phyloP scores from a whole-genome alignment of 2,113 vertebrate species.

The Corythoichthys haematopterus region DNA sequence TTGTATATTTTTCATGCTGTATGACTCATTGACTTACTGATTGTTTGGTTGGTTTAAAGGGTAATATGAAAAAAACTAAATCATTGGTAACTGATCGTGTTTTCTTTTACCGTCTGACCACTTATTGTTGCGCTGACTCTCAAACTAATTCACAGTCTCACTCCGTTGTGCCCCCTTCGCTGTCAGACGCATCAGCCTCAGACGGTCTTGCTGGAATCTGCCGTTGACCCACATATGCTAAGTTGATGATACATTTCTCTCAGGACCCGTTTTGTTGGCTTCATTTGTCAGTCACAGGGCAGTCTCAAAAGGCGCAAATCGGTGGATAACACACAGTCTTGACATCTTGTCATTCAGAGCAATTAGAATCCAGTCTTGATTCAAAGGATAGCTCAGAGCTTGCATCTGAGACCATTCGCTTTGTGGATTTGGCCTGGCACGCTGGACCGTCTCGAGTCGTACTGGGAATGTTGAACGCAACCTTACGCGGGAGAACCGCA shows the following conservation, averaged over 20 bases:
- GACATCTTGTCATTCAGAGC: not conserved
- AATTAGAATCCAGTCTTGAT: not conserved
- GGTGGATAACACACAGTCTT: not conserved
- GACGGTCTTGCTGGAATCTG: not conserved
- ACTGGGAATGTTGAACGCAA: slow-evolving; percentile 24
- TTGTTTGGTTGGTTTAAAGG: too few relatives aligned
- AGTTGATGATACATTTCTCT: not conserved
- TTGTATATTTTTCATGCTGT: too few relatives aligned
- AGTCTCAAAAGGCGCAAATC: not conserved
- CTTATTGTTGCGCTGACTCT: too few relatives aligned
- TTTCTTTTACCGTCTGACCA: too few relatives aligned
- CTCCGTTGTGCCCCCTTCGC: not conserved
- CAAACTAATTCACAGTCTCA: not conserved
- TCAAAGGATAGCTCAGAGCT: not conserved
- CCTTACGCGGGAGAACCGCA: slow-evolving; percentile 25
- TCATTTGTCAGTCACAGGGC: not conserved
- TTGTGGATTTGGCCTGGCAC: slow-evolving; percentile 19
- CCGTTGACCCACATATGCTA: slow-evolving; percentile 9
- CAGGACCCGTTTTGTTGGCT: not conserved
- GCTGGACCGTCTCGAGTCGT: slow-evolving; percentile 13
- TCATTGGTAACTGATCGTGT: too few relatives aligned
- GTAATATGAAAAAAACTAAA: too few relatives aligned
- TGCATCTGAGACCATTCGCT: slow-evolving; percentile 4
- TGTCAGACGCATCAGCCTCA: not conserved
- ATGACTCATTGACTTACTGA: too few relatives aligned